Base-by-base conservation (phyloP, 2,888 invertebrate genomes). In the Ypsolopha scabrella region DNA sequence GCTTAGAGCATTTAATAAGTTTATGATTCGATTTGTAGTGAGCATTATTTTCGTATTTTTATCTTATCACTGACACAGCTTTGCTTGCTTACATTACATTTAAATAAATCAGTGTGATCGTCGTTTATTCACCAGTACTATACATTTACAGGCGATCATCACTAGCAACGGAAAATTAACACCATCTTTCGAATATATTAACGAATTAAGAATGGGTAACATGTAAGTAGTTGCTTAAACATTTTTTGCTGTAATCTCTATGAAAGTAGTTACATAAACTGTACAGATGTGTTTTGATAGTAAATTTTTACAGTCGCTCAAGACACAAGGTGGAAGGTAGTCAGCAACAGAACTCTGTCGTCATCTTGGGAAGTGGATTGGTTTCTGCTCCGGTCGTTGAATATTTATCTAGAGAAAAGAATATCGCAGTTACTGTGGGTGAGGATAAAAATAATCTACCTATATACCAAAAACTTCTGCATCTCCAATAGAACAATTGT, bases 301-400 rank as follows among this genome's bases (percentile, higher is more conserved):
- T 4, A 24, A 24, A 24, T 24, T 24, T 24, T 72, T 67, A 37
- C 66, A 92, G 90, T 55, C 87, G 91, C 8, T 92, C 92, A 1
- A 89, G 90, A 2, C 93, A 94, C 65, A 94, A 94, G 72, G 89
- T 92, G 44, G 92, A 91, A 61, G 89, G 90, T 9, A 85, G 87
- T 41, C 90, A 89, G 41, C 87, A 87, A 43, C 88, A 90, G 60
- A 92, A 92, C 59, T 90, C 91, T 52, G 94, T 98, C 0, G 88
- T 99, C 8, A 93, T 99, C 2, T 87, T 99, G 9, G 99, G 99
- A 0, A 97, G 99, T 39, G 99, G 99, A 0, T 92, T 95, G 68
- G 99, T 99, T 0, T 93, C 97, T 0, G 93, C 94, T 0, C 99
- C 99, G 0, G 88, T 98, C 1, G 94, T 99, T 0, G 98, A 99